Base-by-base conservation (phyloP, 2,113 vertebrate genomes). In the Cavia porcellus region DNA sequence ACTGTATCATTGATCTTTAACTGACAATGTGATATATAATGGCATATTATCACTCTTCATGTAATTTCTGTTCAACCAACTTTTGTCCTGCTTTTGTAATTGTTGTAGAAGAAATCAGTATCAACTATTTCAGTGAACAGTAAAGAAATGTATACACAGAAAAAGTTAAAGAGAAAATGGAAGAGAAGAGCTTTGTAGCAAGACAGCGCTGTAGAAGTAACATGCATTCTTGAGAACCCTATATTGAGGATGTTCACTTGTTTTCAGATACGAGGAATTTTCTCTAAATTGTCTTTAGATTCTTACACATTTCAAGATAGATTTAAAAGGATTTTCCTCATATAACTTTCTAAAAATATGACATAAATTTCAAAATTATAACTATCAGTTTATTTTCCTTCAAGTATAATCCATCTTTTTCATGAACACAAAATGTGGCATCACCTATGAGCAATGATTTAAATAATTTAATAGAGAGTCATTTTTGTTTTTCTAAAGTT, bases 1-100 rank as follows among this genome's bases (percentile, higher is more conserved):
- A 96, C 89, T 96, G 95, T 87, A 93, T 19, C 80, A 86, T 81
- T 38, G n/a, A 62, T 92, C 5, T 91, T 98, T 95, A 68, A 55
- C 14, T 95, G 88, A 84, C 57, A 77, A 90, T 66, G 6, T 95
- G 2, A 68, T 93, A 32, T 0, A 30, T 87, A 81, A 28, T 91
- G 81, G 9, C 7, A 61, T 4, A 79, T 20, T 12, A 19, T 30
- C 28, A 87, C 4, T 64, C 85, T 95, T 68, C 68, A 80, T 80
- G 57, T 77, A 89, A 42, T 82, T 15, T 79, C 89, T 82, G 79
- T 90, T 91, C 74, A 77, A 70, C 47, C 82, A 35, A 86, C 3
- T 19, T 19, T 70, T n/a, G 17, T 7, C 38, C 75, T 50, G 94
- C 4, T 42, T 12, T 89, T 57, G 12, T 87, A 52, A 38, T 50